Conservation (phyloP, 2,113 vertebrate genomes). For the Seriola rivoliana region DNA sequence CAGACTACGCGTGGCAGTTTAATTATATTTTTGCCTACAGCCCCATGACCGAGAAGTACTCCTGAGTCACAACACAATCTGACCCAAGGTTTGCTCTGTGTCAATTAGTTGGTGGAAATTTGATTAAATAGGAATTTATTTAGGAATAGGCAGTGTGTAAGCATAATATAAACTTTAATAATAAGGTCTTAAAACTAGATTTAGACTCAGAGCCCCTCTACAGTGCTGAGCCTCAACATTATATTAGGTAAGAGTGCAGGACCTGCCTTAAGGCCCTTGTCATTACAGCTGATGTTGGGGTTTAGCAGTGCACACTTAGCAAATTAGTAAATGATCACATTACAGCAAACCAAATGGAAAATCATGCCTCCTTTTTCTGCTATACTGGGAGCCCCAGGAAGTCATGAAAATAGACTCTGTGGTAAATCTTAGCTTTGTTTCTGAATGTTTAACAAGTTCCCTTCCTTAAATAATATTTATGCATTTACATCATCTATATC, state of each 20-base stretch:
- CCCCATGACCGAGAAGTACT: background rate
- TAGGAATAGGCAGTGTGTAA: constrained; percentile 7
- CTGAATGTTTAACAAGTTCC: background rate
- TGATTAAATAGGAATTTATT: constrained; percentile 36
- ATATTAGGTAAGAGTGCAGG: constrained; percentile 18
- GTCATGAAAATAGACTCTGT: background rate
- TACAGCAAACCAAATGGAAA: background rate
- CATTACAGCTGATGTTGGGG: constrained; percentile 7
- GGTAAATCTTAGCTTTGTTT: background rate
- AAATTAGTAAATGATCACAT: constrained; percentile 17
- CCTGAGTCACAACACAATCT: background rate
- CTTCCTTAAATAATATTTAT: background rate
- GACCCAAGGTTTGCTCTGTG: background rate
- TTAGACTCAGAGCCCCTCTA: background rate
- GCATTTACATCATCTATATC: background rate
- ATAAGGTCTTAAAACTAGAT: constrained; percentile 25
- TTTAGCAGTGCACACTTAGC: background rate
- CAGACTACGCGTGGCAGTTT: constrained; percentile 28
- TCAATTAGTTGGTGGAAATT: constrained; percentile 40
- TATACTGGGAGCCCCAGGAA: background rate
- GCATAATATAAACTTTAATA: constrained; percentile 30
- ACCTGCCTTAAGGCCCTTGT: constrained; percentile 9
- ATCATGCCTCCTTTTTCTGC: background rate
- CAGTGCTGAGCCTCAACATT: constrained; percentile 6
- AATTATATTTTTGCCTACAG: constrained; percentile 46